These are phyloP conservation scores for Drosophila stalkeri DNA, from an alignment of 2,888 invertebrate genomes.

Conservation along the genomic window DNA sequence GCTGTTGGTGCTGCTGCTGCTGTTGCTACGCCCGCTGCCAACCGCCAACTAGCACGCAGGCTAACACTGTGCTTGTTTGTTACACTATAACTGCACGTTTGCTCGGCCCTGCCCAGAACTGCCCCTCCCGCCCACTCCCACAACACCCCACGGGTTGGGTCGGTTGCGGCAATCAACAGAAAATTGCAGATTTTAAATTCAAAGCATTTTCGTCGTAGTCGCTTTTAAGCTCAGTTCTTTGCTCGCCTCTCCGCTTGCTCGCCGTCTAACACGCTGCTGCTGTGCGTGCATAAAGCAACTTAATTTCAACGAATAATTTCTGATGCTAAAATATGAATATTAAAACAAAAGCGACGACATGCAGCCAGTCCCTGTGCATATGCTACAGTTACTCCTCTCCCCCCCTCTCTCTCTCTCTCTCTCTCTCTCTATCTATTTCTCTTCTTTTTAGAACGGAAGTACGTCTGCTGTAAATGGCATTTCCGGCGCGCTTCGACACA, in stretches of 20 bases:
- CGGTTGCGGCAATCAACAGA: conserved; percentile 77
- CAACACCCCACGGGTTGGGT: conserved; percentile 10
- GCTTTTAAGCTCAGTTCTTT: conserved; percentile 66
- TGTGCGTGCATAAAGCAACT: conserved; percentile 72
- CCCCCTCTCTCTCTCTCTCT: too few relatives aligned
- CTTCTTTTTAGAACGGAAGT: conserved; percentile 40
- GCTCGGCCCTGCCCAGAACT: conserved; percentile 11
- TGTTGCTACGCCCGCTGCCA: conserved; percentile 41
- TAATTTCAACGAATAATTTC: conserved; percentile 77
- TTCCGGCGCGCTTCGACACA: conserved; percentile 60
- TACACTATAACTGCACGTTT: conserved; percentile 69
- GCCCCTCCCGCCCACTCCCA: neutral
- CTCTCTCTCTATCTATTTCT: too few relatives aligned
- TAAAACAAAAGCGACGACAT: conserved; percentile 70
- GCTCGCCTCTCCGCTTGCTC: conserved; percentile 6
- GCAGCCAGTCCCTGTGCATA: conserved; percentile 51
- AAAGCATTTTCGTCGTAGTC: conserved; percentile 74
- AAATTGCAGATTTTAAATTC: conserved; percentile 82
- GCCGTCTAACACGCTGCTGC: conserved; percentile 15
- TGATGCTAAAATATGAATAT: conserved; percentile 80
- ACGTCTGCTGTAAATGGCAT: conserved; percentile 67
- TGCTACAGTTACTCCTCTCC: conserved; percentile 36
- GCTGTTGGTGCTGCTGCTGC: conserved; percentile 46
- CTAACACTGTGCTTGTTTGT: conserved; percentile 54
- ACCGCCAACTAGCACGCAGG: conserved; percentile 76